Evolutionary conservation across 2,113 vertebrate species (phyloP).

Genomic region (Pandion haliaetus): DNA sequence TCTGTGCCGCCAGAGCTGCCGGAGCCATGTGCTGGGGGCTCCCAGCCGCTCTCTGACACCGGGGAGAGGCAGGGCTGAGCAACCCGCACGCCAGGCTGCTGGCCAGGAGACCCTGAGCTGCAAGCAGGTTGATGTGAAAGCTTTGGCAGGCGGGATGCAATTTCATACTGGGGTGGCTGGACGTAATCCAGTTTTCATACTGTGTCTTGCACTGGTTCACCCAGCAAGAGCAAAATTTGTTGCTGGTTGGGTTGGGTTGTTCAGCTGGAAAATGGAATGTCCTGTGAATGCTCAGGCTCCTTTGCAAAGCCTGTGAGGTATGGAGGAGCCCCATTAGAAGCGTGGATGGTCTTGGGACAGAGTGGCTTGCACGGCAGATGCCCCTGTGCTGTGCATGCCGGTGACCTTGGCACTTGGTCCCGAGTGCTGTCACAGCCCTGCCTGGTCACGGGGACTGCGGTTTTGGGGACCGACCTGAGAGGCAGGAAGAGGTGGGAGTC

Average conservation of each 20-base stretch:
- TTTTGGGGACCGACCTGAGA: neutral
- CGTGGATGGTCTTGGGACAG: neutral
- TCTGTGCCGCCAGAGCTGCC: neutral
- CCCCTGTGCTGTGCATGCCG: neutral
- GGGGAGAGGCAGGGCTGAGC: neutral
- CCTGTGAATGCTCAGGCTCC: neutral
- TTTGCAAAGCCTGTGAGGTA: neutral
- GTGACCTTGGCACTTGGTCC: neutral
- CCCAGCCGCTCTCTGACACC: neutral
- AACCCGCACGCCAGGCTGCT: neutral
- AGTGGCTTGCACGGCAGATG: fast-evolving
- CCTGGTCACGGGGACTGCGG: fast-evolving
- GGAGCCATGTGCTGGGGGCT: neutral
- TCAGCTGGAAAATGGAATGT: neutral
- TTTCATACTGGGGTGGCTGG: neutral
- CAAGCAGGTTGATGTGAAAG: neutral
- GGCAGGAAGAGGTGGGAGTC: neutral
- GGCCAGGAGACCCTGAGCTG: neutral
- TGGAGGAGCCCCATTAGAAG: neutral
- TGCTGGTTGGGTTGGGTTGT: neutral
- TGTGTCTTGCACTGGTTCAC: fast-evolving
- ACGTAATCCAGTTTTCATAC: neutral
- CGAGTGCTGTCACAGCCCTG: neutral
- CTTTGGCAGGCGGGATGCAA: neutral
- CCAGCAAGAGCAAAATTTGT: neutral